Percentiles rank a stretch among this genome's conserved stretches.
Conservation (phyloP, 2,888 invertebrate species). For the Nezara viridula region DNA sequence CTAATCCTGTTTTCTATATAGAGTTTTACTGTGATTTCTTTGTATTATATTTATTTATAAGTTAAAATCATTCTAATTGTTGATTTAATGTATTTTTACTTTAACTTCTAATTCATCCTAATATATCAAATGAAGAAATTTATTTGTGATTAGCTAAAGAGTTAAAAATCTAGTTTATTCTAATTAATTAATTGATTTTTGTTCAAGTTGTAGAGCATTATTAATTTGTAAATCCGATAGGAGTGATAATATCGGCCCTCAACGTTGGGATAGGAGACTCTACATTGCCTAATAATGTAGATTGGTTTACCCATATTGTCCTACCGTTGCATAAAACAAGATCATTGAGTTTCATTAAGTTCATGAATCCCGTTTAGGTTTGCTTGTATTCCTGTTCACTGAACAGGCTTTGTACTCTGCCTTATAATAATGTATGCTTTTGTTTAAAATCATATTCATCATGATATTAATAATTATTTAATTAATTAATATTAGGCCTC, state of each 20-base stretch:
- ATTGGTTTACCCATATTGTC: constrained; percentile 8
- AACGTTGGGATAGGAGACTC: not conserved
- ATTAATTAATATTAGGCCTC: no score
- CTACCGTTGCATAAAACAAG: constrained; percentile 20
- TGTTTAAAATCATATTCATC: not conserved
- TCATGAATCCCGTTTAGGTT: not conserved
- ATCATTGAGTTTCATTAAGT: not conserved
- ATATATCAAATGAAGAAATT: no score
- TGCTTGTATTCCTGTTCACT: not conserved
- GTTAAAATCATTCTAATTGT: no score
- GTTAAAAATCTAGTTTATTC: no score
- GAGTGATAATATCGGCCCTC: not conserved
- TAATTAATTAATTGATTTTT: not conserved
- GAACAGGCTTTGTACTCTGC: not conserved
- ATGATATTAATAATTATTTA: not conserved
- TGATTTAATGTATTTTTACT: no score
- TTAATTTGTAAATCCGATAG: not conserved
- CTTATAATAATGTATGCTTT: not conserved
- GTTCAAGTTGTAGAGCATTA: not conserved
- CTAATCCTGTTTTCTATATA: no score
- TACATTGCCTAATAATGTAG: constrained; percentile 13
- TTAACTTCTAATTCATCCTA: no score
- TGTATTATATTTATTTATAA: no score
- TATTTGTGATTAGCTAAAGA: no score
- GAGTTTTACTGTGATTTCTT: no score